phyloP scores from a whole-genome alignment of 2,888 invertebrate genomes.

The Dasysyrphus albostriatus region DNA sequence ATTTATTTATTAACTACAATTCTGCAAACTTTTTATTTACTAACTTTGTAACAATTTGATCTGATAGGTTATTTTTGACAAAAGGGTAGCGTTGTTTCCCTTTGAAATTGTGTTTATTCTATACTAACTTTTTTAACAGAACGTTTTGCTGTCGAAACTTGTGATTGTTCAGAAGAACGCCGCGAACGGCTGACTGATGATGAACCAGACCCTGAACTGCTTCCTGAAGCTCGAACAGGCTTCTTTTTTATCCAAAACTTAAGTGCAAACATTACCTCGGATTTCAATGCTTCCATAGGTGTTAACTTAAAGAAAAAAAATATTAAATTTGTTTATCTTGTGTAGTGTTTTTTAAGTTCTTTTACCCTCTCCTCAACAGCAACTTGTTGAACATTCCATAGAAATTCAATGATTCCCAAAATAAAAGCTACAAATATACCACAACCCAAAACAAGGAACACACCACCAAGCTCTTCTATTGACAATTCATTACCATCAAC shows the following conservation, averaged over 20 bases:
- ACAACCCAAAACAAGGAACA: slow-evolving; percentile 92
- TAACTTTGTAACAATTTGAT: too few relatives aligned
- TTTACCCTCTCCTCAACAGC: slow-evolving; percentile 90
- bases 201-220: slow-evolving; percentile 65
- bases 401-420: slow-evolving; percentile 92
- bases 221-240: slow-evolving; percentile 84
- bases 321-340: not conserved
- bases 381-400: slow-evolving; percentile 92
- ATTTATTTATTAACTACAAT: too few relatives aligned
- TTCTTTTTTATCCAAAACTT: slow-evolving; percentile 91
- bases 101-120: not conserved
- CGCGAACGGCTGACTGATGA: slow-evolving; percentile 64
- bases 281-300: slow-evolving; percentile 88
- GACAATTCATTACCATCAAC: slow-evolving; percentile 82
- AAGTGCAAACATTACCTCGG: slow-evolving; percentile 89
- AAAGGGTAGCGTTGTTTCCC: not conserved
- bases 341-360: not conserved
- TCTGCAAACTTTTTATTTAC: too few relatives aligned
- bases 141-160: slow-evolving; percentile 38
- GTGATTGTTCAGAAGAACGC: slow-evolving; percentile 62
- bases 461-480: slow-evolving; percentile 92
- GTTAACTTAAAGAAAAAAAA: slow-evolving; percentile 84
- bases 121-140: slow-evolving; percentile 35
- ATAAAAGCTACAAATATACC: slow-evolving; percentile 90
- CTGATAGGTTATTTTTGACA: not conserved